Base-by-base conservation (phyloP, 2,113 vertebrate species). In the Hipposideros armiger region DNA sequence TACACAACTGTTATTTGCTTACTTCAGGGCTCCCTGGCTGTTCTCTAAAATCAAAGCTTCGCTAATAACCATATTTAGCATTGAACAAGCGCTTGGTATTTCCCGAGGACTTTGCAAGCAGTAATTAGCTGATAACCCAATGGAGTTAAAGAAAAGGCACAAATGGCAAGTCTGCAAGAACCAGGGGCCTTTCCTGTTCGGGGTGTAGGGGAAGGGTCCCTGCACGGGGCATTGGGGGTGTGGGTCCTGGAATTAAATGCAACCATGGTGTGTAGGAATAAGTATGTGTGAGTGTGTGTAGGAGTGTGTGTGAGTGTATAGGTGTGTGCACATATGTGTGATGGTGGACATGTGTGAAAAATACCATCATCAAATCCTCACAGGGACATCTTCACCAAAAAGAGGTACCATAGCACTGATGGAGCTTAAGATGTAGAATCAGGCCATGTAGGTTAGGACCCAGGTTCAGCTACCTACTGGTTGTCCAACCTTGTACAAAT, bases 41-140 rank as follows among this genome's bases (percentile, higher is more conserved):
- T 89, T 92, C 81, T 83, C 88, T 62, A 92, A 96, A 96, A 96
- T 92, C 88, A 96, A 96, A 97, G 32, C 87, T 90, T 45, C 52
- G 24, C 85, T 97, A 91, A 95, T 64, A 96, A 94, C 87, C 88
- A 76, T 87, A 91, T 73, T 95, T 80, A 95, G 74, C 87, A 76
- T 36, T 50, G 58, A 93, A 89, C 64, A 77, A 96, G 66, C 3
- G 0, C 87, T 90, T 93, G 64, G 85, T 91, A 89, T 98, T 95
- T 97, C 90, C 85, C 0, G 0, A 91, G 87, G 92, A 90, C 76
- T 90, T 93, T 87, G 73, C 54, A 94, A 95, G 93, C 15, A 56
- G 54, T 90, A 83, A 94, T 96, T 92, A 94, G 90, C 90, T 89
- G 91, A 95, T 80, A 95, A 96, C 56, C 60, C 87, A 90, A 87